These are phyloP conservation scores for Oxygymnocypris stewartii DNA, from an alignment of 2,113 vertebrate genomes.

Conservation along the genomic window DNA sequence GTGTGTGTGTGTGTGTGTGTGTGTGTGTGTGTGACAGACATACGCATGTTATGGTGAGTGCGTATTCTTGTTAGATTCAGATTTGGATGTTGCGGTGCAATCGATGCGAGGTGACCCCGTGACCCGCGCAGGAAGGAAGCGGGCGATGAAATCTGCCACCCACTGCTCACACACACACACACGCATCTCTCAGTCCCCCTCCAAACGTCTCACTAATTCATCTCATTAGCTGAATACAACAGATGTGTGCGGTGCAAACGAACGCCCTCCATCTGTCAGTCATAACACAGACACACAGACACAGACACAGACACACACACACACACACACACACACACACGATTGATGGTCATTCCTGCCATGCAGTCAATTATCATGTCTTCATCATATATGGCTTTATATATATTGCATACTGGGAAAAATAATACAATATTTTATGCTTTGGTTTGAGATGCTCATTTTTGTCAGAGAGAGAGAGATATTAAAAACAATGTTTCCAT, in stretches of 20 bases:
- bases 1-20: conserved; percentile 4
- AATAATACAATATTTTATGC: background rate
- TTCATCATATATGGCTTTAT: background rate
- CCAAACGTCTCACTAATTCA: conserved; percentile 70
- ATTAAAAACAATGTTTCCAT: too few relatives aligned
- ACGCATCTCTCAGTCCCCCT: background rate
- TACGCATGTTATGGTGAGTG: conserved; percentile 5
- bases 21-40: conserved; percentile 3
- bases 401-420: background rate
- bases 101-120: conserved; percentile 35
- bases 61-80: conserved; percentile 10
- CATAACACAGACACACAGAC: conserved; percentile 57
- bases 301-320: conserved; percentile 52
- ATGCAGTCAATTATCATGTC: background rate
- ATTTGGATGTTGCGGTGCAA: conserved; percentile 10
- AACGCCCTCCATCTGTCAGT: conserved; percentile 78
- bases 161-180: conserved; percentile 10
- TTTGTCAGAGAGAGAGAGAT: background rate
- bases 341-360: background rate
- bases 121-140: conserved; percentile 54
- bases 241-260: conserved; percentile 77
- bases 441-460: background rate
- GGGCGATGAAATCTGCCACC: conserved; percentile 33
- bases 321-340: conserved; percentile 55
- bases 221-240: conserved; percentile 72